Base-by-base conservation (phyloP, 2,797 vertebrate genomes). In the Clangula hyemalis region DNA sequence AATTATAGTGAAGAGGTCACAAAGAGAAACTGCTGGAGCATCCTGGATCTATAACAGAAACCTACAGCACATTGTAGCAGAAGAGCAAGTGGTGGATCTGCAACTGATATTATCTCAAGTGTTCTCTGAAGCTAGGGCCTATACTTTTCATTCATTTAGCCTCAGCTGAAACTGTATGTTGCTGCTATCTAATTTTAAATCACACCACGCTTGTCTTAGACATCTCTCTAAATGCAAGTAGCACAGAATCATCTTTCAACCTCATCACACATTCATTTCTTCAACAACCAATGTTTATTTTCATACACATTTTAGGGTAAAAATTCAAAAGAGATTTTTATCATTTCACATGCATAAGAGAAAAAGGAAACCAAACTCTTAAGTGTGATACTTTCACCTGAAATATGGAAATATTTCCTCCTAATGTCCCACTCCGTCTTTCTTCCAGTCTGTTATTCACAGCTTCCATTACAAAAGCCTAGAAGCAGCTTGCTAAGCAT, bases 31-130 rank as follows among this genome's bases (percentile, higher is more conserved):
- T 38, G 10, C 22, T 38, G 20, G 32, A 57, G 8, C 30, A 74
- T 21, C n/a, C 28, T 62, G 21, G 6, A 22, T 16, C 6, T 25
- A 15, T 53, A 8, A 27, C 6, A n/a, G 54, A 45, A 74, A 32
- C n/a, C 3, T 8, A 11, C 15, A 54, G 12, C 39, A 36, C 0
- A 0, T 3, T 25, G 21, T 0, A 34, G n/a, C 24, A 68, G 19
- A 77, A 20, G 6, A 43, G 5, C 36, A 28, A 13, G 1, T 3
- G 10, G 20, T 34, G 27, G 25, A 8, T 10, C 19, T 12, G 32
- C 65, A 38, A 2, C 18, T 28, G 15, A 4, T 16, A 4, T 8
- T 39, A 18, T 6, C n/a, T 32, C 18, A 11, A 9, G 22, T 2
- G 3, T 5, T 61, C 13, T 10, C 16, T 8, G 24, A 32, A 56